phyloP scores from a whole-genome alignment of 2,113 vertebrate genomes.

The Mixornis gularis region DNA sequence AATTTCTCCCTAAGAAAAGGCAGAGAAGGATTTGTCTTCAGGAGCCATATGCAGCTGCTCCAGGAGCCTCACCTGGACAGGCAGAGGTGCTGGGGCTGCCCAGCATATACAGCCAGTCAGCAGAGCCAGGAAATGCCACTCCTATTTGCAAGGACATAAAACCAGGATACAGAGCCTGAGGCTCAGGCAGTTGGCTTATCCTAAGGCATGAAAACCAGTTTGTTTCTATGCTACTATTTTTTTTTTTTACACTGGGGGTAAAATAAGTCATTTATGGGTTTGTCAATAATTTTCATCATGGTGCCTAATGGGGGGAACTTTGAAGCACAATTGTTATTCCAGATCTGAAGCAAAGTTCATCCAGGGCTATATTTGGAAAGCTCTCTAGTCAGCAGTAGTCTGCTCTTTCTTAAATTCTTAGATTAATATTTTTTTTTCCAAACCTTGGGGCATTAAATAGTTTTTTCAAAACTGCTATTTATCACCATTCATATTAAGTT shows the following conservation, averaged over 20 bases:
- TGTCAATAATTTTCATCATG: not conserved
- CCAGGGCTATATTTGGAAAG: not conserved
- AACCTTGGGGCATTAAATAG: not conserved
- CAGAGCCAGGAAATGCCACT: not conserved
- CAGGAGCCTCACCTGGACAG: not conserved
- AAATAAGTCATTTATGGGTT: not conserved
- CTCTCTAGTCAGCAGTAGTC: not conserved
- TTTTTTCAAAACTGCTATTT: not conserved
- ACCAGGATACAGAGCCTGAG: not conserved
- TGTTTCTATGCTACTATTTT: not conserved
- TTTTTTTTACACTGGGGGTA: not conserved
- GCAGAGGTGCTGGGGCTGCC: not conserved
- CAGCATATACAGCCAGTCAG: rapidly evolving
- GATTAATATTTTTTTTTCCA: not conserved
- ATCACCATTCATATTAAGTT: not conserved
- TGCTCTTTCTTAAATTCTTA: not conserved
- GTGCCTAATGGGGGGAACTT: not conserved
- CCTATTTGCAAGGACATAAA: not conserved
- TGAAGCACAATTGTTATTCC: not conserved
- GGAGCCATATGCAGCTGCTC: not conserved
- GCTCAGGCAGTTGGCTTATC: not conserved
- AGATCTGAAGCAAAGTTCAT: not conserved
- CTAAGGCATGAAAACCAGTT: not conserved
- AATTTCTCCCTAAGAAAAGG: not conserved
- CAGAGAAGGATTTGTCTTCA: not conserved